Evolutionary conservation across 2,888 invertebrate species (phyloP).

Genomic region (Bruchidius siliquastri): DNA sequence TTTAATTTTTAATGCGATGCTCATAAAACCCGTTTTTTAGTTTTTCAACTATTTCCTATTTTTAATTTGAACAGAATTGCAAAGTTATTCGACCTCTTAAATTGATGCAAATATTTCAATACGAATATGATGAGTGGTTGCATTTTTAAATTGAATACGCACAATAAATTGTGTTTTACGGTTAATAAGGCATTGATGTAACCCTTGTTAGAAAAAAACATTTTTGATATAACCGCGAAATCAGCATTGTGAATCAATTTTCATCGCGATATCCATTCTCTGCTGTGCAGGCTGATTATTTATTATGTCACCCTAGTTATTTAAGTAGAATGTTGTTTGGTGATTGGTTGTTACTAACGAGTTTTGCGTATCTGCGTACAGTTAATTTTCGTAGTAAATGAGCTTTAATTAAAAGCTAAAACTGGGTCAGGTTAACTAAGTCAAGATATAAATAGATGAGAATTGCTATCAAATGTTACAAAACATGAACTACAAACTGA

Average conservation of each 20-base stretch:
- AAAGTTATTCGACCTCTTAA: too few relatives aligned
- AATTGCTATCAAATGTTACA: neutral
- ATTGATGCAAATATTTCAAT: too few relatives aligned
- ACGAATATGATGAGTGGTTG: too few relatives aligned
- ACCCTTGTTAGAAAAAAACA: neutral
- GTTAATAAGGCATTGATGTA: neutral
- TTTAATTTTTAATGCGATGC: too few relatives aligned
- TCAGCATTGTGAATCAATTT: neutral
- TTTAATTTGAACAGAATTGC: too few relatives aligned
- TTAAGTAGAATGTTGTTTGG: neutral
- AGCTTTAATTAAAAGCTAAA: neutral
- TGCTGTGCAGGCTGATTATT: neutral
- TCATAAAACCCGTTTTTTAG: too few relatives aligned
- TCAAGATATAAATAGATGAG: neutral
- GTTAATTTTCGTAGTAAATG: neutral
- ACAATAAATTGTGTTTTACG: too few relatives aligned
- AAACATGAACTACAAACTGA: neutral
- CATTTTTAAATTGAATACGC: too few relatives aligned
- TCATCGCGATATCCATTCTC: neutral
- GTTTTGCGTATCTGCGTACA: neutral
- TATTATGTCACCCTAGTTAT: neutral
- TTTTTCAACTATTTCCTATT: too few relatives aligned
- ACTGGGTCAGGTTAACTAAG: neutral
- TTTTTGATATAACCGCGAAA: neutral
- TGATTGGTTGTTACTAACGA: too few relatives aligned